A percentile compares a stretch with the other conserved stretches of the same genome.
These are phyloP conservation scores for Eutolmus rufibarbis DNA, from an alignment of 2,888 invertebrate species.

Conservation along the genomic window DNA sequence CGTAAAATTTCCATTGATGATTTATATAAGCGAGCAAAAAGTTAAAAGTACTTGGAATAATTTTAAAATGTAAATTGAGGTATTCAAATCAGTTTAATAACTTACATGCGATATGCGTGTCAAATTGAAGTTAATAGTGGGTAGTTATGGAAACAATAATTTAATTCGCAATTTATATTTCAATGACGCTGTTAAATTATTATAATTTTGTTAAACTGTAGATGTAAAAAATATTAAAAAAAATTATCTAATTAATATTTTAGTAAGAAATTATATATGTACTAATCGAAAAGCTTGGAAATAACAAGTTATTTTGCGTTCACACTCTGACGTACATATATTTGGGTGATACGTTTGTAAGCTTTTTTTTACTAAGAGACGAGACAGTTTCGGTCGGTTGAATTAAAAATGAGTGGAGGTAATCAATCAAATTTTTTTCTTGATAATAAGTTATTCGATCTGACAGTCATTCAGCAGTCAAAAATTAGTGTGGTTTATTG, in stretches of 20 bases:
- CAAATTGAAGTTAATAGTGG: not conserved
- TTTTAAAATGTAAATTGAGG: not conserved
- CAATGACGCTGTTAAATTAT: not conserved
- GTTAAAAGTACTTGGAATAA: not conserved
- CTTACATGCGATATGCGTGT: not conserved
- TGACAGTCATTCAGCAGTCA: not conserved
- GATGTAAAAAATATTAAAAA: too few relatives aligned
- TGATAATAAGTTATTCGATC: not conserved
- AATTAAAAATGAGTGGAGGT: not conserved
- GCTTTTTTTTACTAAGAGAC: not conserved
- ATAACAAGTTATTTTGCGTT: not conserved
- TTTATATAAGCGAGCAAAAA: not conserved
- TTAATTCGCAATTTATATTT: not conserved
- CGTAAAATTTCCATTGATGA: not conserved
- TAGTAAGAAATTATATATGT: too few relatives aligned
- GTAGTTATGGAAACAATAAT: not conserved
- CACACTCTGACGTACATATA: not conserved
- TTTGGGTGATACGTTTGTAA: not conserved
- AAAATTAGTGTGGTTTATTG: not conserved
- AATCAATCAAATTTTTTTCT: not conserved
- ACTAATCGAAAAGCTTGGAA: not conserved
- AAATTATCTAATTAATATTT: not conserved
- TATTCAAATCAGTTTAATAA: not conserved
- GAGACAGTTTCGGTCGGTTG: not conserved
- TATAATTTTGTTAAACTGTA: not conserved